A percentile compares a stretch with the other conserved stretches of the same genome.
Conservation (phyloP, 2,888 invertebrate genomes). For the Orthosia gracilis region DNA sequence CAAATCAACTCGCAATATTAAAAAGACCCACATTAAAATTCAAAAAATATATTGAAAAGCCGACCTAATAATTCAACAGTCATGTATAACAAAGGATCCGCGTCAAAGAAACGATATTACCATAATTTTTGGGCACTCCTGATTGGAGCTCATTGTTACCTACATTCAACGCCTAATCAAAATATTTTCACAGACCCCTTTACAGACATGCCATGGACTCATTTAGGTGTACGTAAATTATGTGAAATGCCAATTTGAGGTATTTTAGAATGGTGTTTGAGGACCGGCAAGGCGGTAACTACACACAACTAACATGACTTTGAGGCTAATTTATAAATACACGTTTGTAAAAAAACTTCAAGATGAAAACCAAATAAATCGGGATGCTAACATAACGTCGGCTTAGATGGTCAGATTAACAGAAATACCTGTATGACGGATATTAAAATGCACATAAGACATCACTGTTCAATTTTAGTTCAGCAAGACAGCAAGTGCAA, state of each 20-base stretch:
- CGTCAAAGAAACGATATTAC: constrained; percentile 59
- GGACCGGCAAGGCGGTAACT: neutral
- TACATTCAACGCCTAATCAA: constrained; percentile 51
- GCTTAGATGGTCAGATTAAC: neutral
- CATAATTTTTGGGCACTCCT: constrained; percentile 57
- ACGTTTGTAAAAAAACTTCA: neutral
- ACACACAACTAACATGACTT: too few species aligned
- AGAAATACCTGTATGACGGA: too few species aligned
- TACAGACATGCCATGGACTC: constrained; percentile 46
- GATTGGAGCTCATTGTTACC: constrained; percentile 57
- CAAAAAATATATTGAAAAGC: constrained; percentile 45
- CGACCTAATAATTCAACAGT: constrained; percentile 52
- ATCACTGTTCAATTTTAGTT: neutral
- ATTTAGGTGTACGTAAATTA: constrained; percentile 46
- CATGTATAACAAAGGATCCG: constrained; percentile 60
- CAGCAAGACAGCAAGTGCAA: neutral
- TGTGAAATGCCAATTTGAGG: constrained; percentile 33
- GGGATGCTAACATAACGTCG: neutral
- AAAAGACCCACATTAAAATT: constrained; percentile 17
- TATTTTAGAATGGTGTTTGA: constrained; percentile 18
- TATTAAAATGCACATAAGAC: neutral
- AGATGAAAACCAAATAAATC: neutral
- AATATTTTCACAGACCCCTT: constrained; percentile 56
- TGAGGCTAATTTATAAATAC: too few species aligned
- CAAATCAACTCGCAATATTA: neutral